phyloP scores from a whole-genome alignment of 2,797 vertebrate species.

The Delichon dasypus region DNA sequence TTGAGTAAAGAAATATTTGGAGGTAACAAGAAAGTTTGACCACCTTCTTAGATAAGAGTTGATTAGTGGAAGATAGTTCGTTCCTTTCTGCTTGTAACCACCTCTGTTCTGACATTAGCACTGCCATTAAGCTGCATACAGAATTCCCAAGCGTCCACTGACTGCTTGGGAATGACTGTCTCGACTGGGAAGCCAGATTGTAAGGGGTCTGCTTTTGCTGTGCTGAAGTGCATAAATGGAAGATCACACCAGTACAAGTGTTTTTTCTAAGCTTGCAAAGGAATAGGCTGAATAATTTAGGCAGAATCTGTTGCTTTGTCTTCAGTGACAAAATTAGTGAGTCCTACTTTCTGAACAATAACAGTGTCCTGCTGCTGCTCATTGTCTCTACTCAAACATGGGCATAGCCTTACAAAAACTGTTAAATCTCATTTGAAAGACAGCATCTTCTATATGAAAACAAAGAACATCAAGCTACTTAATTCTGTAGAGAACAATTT shows the following conservation, averaged over 20 bases:
- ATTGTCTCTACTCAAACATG: neutral
- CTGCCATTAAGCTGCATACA: neutral
- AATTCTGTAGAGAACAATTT: neutral
- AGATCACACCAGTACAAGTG: neutral
- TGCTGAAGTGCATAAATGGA: neutral
- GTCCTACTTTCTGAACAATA: neutral
- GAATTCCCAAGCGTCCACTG: neutral
- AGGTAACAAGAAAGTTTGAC: neutral
- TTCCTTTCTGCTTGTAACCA: neutral
- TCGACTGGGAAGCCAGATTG: neutral
- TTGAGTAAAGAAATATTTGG: neutral
- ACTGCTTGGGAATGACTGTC: neutral
- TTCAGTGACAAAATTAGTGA: neutral
- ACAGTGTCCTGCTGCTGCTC: neutral
- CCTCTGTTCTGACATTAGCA: fast-evolving
- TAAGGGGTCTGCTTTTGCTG: neutral
- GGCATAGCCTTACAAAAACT: neutral
- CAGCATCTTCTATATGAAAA: neutral
- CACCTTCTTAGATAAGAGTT: neutral
- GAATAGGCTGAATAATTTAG: neutral
- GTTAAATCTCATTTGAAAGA: neutral
- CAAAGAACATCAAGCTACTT: neutral
- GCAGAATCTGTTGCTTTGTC: neutral
- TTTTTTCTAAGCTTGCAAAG: neutral
- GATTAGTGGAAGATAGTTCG: neutral